Evolutionary conservation across 1,140 invertebrate species (phyloP).

Genomic region (Leptinotarsa defecta): DNA sequence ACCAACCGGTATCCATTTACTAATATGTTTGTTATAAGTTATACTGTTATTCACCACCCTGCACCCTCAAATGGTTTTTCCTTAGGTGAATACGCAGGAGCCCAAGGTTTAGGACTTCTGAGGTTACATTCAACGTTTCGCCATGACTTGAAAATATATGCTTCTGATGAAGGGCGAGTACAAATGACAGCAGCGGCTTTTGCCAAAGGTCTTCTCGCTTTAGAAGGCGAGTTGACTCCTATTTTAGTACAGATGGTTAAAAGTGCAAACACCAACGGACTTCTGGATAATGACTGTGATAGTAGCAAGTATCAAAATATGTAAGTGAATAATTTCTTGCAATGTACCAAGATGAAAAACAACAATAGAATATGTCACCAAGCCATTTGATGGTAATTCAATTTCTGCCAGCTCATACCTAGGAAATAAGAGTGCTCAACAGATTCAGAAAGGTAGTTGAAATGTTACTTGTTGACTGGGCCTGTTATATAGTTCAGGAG

Average conservation of each 20-base stretch:
- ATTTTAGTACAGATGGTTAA: conserved; percentile 99
- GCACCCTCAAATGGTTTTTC: background rate
- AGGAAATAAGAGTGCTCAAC: too few species aligned
- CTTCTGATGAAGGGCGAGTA: conserved; percentile 97
- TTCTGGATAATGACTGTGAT: conserved; percentile 97
- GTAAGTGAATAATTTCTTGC: conserved; percentile 63
- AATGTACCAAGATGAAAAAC: too few species aligned
- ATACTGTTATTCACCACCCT: background rate
- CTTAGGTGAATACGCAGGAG: conserved; percentile 83
- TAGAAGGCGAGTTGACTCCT: conserved; percentile 98
- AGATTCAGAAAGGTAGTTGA: too few species aligned
- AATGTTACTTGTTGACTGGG: too few species aligned
- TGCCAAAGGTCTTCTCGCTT: conserved; percentile 93
- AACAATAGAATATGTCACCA: too few species aligned
- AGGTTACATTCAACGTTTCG: conserved; percentile 97
- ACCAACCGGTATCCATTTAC: too few species aligned
- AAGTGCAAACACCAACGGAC: conserved; percentile 96
- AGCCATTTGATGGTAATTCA: too few species aligned
- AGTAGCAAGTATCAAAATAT: conserved; percentile 94
- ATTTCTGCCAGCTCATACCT: too few species aligned
- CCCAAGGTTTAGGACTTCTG: conserved; percentile 89
- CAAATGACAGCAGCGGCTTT: conserved; percentile 99
- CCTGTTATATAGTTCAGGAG: too few species aligned
- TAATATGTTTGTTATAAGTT: too few species aligned
- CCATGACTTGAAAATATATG: conserved; percentile 99